phyloP scores from a whole-genome alignment of 64 coral and sea anemone genomes.

The Pocillopora damicornis region DNA sequence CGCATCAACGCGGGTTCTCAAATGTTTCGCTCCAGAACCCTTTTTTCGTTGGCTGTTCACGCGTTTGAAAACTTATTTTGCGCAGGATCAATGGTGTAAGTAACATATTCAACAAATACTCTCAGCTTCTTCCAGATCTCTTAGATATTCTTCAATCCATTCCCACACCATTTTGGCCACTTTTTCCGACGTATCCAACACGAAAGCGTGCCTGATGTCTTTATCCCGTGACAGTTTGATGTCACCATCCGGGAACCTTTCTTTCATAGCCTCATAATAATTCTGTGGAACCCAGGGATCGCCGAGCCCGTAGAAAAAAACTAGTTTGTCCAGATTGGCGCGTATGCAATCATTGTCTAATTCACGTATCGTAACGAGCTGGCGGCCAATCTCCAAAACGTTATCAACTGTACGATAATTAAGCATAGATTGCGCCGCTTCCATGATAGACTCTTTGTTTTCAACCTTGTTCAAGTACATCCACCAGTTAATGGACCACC shows the following conservation, averaged over 20 bases:
- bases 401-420: slow-evolving; percentile 72
- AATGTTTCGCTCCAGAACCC: too few relatives aligned
- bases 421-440: slow-evolving; percentile 56
- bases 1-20: too few relatives aligned
- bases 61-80: too few relatives aligned
- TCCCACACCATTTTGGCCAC: slow-evolving; percentile 83
- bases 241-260: slow-evolving; percentile 66
- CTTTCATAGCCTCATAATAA: slow-evolving; percentile 81
- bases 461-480: slow-evolving; percentile 73
- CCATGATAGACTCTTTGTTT: slow-evolving; percentile 41
- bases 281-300: slow-evolving; percentile 82
- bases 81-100: too few relatives aligned
- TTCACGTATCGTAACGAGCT: slow-evolving; percentile 63
- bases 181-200: slow-evolving; percentile 76
- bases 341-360: slow-evolving; percentile 54
- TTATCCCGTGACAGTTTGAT: slow-evolving; percentile 71
- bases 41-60: too few relatives aligned
- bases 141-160: slow-evolving; percentile 54
- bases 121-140: neutral
- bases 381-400: slow-evolving; percentile 72
- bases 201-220: slow-evolving; percentile 84
- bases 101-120: neutral
- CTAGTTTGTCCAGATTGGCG: slow-evolving; percentile 75
- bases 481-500: slow-evolving; percentile 81
- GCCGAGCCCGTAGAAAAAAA: slow-evolving; percentile 82